A percentile compares a stretch with the other conserved stretches of the same genome.
Conservation (phyloP, 1,140 invertebrate species). For the Rhagoletis zephyria region DNA sequence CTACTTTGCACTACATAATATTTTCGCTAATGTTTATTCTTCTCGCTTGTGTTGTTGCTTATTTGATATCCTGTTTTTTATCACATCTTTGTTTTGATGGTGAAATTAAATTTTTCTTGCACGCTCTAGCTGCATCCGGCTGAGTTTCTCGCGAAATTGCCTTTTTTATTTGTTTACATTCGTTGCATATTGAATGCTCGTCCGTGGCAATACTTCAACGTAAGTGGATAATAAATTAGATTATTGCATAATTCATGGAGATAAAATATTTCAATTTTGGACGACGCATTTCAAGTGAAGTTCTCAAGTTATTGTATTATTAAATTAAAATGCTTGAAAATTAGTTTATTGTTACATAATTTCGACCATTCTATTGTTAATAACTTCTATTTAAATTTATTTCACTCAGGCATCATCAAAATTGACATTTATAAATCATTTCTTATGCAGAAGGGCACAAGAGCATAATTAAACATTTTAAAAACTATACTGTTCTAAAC, state of each 20-base stretch:
- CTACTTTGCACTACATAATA: neutral
- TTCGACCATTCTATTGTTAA: no score
- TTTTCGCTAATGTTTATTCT: neutral
- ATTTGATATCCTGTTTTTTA: conserved; percentile 6
- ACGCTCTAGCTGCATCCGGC: neutral
- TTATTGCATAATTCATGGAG: conserved; percentile 26
- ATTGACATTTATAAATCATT: no score
- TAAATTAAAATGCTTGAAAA: neutral
- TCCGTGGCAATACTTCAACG: no score
- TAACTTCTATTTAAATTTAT: no score
- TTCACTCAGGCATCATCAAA: no score
- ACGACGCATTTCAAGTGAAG: neutral
- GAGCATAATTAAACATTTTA: no score
- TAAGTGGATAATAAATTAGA: conserved; percentile 38
- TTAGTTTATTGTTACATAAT: no score
- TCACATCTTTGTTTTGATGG: conserved; percentile 22
- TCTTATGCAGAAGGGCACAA: no score
- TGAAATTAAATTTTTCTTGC: conserved; percentile 26
- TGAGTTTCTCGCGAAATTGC: neutral
- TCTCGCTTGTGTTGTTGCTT: neutral
- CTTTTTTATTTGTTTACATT: conserved; percentile 2
- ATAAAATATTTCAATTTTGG: neutral
- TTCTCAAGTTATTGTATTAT: neutral
- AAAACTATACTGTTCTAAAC: no score
- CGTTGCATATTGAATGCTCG: conserved; percentile 32